Percentiles rank a stretch among this genome's conserved stretches.
These are phyloP conservation scores for Rhimphoctona megacephalus DNA, from an alignment of 2,888 invertebrate genomes.

Conservation along the genomic window DNA sequence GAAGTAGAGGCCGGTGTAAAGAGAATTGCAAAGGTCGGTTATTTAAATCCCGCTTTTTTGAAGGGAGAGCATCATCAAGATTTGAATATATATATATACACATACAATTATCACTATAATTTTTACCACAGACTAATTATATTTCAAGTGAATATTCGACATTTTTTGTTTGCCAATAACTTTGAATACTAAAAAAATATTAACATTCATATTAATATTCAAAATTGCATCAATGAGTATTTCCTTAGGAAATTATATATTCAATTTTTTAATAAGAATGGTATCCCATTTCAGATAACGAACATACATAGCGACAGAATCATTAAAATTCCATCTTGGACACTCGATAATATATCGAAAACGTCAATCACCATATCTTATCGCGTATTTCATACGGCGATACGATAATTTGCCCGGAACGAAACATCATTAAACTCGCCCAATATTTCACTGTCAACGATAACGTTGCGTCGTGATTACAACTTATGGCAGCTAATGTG, in stretches of 20 bases:
- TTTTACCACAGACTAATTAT: constrained; percentile 12
- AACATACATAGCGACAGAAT: not conserved
- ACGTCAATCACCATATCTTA: constrained; percentile 21
- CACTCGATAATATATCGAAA: constrained; percentile 18
- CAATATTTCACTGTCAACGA: not conserved
- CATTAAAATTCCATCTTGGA: not conserved
- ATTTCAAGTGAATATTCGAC: constrained; percentile 1
- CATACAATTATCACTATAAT: not conserved
- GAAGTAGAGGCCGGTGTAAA: not conserved
- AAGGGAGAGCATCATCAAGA: not conserved
- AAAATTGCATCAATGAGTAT: not conserved
- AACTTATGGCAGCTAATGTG: constrained; percentile 4
- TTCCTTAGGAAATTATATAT: not conserved
- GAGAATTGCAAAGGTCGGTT: not conserved
- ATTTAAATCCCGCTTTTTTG: too few relatives aligned
- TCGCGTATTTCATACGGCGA: not conserved
- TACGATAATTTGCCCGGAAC: constrained; percentile 18
- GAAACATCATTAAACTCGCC: constrained; percentile 5
- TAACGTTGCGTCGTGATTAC: not conserved
- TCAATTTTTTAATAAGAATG: constrained; percentile 2
- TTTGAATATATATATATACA: not conserved
- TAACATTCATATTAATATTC: constrained; percentile 19
- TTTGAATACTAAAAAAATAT: constrained; percentile 17
- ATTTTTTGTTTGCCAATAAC: not conserved
- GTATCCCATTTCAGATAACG: constrained; percentile 1